Evolutionary conservation across 2,113 vertebrate species (phyloP), one percentile per base, ranked within the genome.

Genomic region (Peromyscus maniculatus): DNA sequence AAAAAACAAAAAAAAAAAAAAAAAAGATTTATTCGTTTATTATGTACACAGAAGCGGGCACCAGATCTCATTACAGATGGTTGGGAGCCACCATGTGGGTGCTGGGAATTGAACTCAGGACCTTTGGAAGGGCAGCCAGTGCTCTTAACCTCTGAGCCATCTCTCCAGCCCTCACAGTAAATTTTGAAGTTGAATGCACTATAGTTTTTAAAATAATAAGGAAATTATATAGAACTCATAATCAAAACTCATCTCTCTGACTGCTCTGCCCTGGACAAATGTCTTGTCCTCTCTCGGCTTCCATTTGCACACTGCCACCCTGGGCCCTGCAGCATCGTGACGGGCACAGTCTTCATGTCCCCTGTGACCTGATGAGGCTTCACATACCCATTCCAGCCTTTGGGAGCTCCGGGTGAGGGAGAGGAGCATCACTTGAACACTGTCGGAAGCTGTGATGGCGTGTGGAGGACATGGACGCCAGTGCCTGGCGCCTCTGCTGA

Each of bases 201-300:
- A 71, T 71, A 67, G n/a, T 88, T 75, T 77, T 28, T 84, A 7
- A 72, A 39, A 72, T 72, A 72, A 71, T n/a, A 71, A 71, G 0
- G 8, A 55, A 55, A 55, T 55, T 55, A 55, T 55, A 55, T 22
- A 59, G 55, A 19, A 24, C 33, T 0, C 74, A 31, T 1, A 78
- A 28, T 49, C 89, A 31, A 62, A 43, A n/a, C 10, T 33, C 17
- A 6, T 24, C 13, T 33, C 4, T 0, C 4, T 52, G 33, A 4
- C 88, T 89, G 36, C 24, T 36, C 49, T 28, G 64, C 59, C 62
- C 55, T 22, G 39, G 67, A 77, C 88, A 11, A 43, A 74, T 3
- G 33, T 77, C 91, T 75, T 31, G 24, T 8, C 21, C 12, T 87
- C 89, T 93, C 52, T 80, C 71, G 88, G 49, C 72, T 86, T 64